Base-by-base conservation (phyloP, 2,888 invertebrate genomes). In the Acronicta leporina region DNA sequence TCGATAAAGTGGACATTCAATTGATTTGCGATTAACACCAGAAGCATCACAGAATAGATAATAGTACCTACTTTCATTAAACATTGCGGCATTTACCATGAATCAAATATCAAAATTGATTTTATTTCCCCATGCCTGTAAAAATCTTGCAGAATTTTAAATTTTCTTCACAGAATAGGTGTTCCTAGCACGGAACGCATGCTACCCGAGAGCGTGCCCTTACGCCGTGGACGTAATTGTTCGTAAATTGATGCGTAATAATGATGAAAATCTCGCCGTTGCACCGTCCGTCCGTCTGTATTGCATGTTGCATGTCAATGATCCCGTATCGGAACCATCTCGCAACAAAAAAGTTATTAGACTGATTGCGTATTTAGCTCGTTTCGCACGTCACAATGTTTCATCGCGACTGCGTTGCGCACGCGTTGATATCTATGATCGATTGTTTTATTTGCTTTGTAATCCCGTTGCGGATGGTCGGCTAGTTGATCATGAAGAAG, bases 261-360 rank as follows among this genome's bases (percentile, higher is more conserved):
- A 70, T 67, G 67, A 69, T 65, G 63, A 70, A 78, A 74, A 76
- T 76, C 63, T 72, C 52, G 56, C 50, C n/a, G 53, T 48, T 63
- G 58, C 60, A 48, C 35, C 20, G 49, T 44, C 50, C 20, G 49
- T 44, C 50, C 30, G 54, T 40, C 55, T 52, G 53, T 41, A 27
- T 60, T 61, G 64, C 60, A 62, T 63, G 49, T 52, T 73, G 75
- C 64, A 67, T 73, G 73, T 72, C 75, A 69, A 64, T 64, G 66
- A 68, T 73, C 73, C 47, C 58, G 41, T 66, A 69, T 72, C 62
- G 35, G 60, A 50, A 61, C 53, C 20, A 75, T 75, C 61, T 46
- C 20, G 11, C 15, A 45, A 57, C 47, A 65, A 65, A 73, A 70
- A 65, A 63, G 35, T 56, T 49, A 55, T 55, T 46, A 52, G 38